Evolutionary conservation across 2,888 invertebrate species (phyloP).

Genomic region (Petrophora chlorosata): DNA sequence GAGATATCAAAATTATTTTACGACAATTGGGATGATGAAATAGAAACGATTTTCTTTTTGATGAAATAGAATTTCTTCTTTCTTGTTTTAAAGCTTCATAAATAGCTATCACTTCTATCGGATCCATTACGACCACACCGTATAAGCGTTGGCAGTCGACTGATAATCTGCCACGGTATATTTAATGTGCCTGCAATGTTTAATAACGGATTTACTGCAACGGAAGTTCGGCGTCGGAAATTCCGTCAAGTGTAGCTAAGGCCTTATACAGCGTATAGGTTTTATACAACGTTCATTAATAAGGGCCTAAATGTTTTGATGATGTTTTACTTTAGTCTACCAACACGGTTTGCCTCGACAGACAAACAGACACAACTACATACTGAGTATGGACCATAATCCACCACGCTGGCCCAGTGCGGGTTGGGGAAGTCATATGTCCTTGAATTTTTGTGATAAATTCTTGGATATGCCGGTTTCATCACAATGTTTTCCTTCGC

Average conservation of each 20-base stretch:
- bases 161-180: constrained; percentile 1
- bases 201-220: not conserved
- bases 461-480: no score
- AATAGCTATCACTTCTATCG: constrained; percentile 36
- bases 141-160: not conserved
- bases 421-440: no score
- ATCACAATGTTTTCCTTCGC: no score
- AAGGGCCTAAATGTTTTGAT: not conserved
- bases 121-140: constrained; percentile 25
- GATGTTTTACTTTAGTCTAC: no score
- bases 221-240: not conserved
- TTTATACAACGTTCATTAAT: no score
- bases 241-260: not conserved
- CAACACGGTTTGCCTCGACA: no score
- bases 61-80: no score
- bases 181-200: not conserved
- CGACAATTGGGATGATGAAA: constrained; percentile 27
- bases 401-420: no score
- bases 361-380: no score
- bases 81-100: constrained; percentile 31
- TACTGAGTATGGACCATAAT: no score
- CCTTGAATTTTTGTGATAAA: no score
- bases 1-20: constrained; percentile 9
- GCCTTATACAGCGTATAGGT: not conserved
- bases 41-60: constrained; percentile 33